A percentile compares a stretch with the other conserved stretches of the same genome.
phyloP scores from a whole-genome alignment of 2,113 vertebrate species.

The Rhodinocichla rosea region DNA sequence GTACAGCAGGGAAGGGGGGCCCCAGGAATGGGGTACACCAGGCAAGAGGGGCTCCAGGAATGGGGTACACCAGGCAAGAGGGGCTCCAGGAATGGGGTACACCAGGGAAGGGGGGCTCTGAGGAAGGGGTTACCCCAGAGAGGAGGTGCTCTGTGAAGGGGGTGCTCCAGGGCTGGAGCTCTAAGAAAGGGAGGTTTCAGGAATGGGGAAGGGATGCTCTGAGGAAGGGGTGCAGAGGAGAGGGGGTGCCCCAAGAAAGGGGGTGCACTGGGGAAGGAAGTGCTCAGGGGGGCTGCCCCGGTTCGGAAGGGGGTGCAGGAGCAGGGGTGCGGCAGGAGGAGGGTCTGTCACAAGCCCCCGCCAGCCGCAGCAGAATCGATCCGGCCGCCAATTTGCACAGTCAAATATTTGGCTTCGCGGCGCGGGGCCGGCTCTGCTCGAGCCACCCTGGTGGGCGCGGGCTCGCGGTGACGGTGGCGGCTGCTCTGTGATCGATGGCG shows the following conservation, averaged over 20 bases:
- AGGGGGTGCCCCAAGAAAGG: not conserved
- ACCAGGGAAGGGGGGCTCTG: not conserved
- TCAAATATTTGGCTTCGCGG: conserved; percentile 8
- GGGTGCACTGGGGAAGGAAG: not conserved
- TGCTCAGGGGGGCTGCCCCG: not conserved
- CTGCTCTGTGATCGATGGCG: not conserved
- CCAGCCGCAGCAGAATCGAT: not conserved
- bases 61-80: not conserved
- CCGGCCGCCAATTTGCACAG: not conserved
- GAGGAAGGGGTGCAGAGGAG: not conserved
- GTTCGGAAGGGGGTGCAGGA: not conserved
- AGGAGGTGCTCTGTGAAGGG: not conserved
- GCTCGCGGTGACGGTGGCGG: not conserved
- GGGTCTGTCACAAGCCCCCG: not conserved
- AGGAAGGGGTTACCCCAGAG: not conserved
- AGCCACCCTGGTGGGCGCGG: not conserved
- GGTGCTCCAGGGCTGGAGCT: not conserved
- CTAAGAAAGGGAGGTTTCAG: not conserved
- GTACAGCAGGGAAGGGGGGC: no score
- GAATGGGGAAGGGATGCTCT: not conserved
- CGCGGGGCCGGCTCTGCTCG: not conserved
- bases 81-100: no score
- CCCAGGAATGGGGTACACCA: not conserved
- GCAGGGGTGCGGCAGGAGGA: not conserved
- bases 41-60: no score